Conservation (phyloP, 2,888 invertebrate genomes). For the Kuschelorhynchus macadamiae region DNA sequence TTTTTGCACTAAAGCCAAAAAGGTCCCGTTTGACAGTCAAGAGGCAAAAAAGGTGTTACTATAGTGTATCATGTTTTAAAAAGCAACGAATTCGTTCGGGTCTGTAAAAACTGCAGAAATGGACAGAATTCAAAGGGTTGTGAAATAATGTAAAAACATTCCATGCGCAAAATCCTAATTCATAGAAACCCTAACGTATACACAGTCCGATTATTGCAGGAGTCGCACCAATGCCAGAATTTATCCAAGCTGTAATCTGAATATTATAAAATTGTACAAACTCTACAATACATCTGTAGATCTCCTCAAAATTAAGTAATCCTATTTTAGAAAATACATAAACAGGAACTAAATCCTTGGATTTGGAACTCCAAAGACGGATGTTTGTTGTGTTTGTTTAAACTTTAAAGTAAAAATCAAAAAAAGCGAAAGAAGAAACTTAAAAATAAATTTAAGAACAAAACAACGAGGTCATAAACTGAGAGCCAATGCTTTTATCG, state of each 20-base stretch:
- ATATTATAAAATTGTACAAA: conserved; percentile 5
- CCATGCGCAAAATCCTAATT: conserved; percentile 4
- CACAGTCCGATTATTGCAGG: conserved; percentile 8
- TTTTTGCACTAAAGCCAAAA: neutral
- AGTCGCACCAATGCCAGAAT: conserved; percentile 11
- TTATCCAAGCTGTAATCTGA: conserved; percentile 4
- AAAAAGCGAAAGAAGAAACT: too few relatives aligned
- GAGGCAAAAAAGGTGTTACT: too few relatives aligned
- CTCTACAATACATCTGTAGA: conserved; percentile 1
- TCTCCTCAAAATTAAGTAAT: conserved; percentile 8
- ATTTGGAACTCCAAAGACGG: too few relatives aligned
- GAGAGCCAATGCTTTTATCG: too few relatives aligned
- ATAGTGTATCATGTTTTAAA: too few relatives aligned
- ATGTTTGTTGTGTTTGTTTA: too few relatives aligned
- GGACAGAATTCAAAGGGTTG: conserved; percentile 10
- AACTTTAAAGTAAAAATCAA: too few relatives aligned
- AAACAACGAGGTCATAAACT: too few relatives aligned
- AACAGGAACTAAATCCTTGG: neutral
- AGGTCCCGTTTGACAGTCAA: neutral
- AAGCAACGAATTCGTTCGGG: too few relatives aligned
- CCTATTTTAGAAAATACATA: neutral
- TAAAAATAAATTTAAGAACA: too few relatives aligned
- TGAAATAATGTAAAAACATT: neutral
- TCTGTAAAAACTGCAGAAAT: too few relatives aligned
- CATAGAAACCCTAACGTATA: conserved; percentile 5